Evolutionary conservation across 2,888 invertebrate species (phyloP).

Genomic region (Acrocera orbiculus): DNA sequence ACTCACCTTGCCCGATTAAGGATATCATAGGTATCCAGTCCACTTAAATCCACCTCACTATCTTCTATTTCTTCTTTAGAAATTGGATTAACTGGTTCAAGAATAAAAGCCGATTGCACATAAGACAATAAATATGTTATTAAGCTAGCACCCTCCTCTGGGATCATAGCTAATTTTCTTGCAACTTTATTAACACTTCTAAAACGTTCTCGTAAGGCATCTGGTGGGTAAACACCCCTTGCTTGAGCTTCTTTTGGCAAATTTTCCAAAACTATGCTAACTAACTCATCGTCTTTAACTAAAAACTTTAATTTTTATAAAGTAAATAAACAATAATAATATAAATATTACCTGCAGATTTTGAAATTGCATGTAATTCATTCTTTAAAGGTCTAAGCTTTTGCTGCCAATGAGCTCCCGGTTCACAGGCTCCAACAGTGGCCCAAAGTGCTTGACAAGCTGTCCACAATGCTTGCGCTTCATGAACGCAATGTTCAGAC

Average conservation of each 20-base stretch:
- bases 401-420: conserved; percentile 37
- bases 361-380: conserved; percentile 55
- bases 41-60: conserved; percentile 49
- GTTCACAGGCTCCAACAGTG: conserved; percentile 47
- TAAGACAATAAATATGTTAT: conserved; percentile 72
- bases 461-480: conserved; percentile 83
- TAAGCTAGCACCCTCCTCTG: conserved; percentile 71
- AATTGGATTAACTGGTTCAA: conserved; percentile 49
- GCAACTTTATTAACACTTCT: conserved; percentile 64
- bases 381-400: conserved; percentile 43
- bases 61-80: conserved; percentile 56
- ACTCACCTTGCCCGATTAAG: conserved; percentile 70
- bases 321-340: not conserved
- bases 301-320: conserved; percentile 13
- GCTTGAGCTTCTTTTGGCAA: conserved; percentile 60
- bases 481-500: conserved; percentile 53
- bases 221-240: conserved; percentile 77
- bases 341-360: conserved; percentile 48
- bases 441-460: conserved; percentile 77
- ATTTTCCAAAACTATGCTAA: conserved; percentile 54
- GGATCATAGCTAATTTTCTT: conserved; percentile 67
- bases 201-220: conserved; percentile 69
- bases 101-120: conserved; percentile 69
- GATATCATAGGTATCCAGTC: conserved; percentile 73
- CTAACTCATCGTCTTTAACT: conserved; percentile 62